A percentile compares a stretch with the other conserved stretches of the same genome.
Evolutionary conservation across 1,140 invertebrate species (phyloP).

Genomic region (Leptoteleia sp.): DNA sequence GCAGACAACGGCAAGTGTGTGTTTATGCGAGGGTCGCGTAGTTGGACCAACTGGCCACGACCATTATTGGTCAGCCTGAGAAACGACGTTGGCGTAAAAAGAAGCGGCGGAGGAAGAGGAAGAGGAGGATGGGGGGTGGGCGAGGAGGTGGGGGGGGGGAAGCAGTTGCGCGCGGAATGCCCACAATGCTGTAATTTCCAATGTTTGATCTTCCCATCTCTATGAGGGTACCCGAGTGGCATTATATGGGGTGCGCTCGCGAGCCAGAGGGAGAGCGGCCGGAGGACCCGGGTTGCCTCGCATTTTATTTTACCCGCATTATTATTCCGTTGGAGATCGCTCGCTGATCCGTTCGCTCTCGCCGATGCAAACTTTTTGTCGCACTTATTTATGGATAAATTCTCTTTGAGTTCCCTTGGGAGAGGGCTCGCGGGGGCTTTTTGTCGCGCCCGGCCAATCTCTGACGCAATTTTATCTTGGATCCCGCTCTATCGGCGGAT

Average conservation of each 20-base stretch:
- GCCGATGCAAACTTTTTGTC: conserved; percentile 64
- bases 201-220: conserved; percentile 79
- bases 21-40: conserved; percentile 72
- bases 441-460: conserved; percentile 18
- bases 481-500: conserved; percentile 24
- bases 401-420: conserved; percentile 72
- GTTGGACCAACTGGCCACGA: conserved; percentile 52
- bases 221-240: conserved; percentile 70
- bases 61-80: conserved; percentile 71
- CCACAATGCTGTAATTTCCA: conserved; percentile 79
- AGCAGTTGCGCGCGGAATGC: conserved; percentile 74
- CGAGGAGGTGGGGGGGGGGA: conserved; percentile 70
- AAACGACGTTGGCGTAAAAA: conserved; percentile 44
- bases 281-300: conserved; percentile 48
- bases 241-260: conserved; percentile 72
- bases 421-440: conserved; percentile 38
- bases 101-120: conserved; percentile 56
- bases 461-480: conserved; percentile 10
- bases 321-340: conserved; percentile 80
- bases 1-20: conserved; percentile 74
- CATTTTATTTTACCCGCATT: conserved; percentile 79
- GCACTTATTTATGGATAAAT: conserved; percentile 79
- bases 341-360: conserved; percentile 68
- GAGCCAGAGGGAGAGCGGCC: conserved; percentile 52
- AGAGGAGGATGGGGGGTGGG: conserved; percentile 53